A percentile compares a stretch with the other conserved stretches of the same genome.
These are phyloP conservation scores for Pterocles orientalis DNA, from an alignment of 2,113 vertebrate genomes.

Conservation along the genomic window DNA sequence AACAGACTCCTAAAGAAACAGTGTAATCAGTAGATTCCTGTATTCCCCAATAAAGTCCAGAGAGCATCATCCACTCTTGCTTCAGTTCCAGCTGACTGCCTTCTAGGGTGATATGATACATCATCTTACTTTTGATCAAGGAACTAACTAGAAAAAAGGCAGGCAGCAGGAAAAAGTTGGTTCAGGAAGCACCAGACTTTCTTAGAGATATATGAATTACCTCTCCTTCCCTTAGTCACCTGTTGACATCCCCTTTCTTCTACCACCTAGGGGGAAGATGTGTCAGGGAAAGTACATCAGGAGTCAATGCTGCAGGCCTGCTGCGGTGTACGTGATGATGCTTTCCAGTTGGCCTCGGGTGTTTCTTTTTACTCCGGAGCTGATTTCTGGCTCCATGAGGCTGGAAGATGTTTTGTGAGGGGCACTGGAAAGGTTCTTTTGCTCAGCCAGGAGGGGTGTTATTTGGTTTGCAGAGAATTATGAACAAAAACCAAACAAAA, in stretches of 20 bases:
- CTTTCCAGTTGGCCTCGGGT: conserved; percentile 17
- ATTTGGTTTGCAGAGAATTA: not conserved
- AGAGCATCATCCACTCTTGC: not conserved
- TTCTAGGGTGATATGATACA: not conserved
- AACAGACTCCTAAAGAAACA: not conserved
- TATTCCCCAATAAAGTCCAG: not conserved
- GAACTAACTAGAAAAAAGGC: not conserved
- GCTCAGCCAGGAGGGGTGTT: not conserved
- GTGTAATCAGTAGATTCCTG: not conserved
- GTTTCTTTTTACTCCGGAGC: not conserved
- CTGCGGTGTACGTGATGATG: not conserved
- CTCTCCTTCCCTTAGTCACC: conserved; percentile 45
- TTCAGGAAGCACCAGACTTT: conserved; percentile 21
- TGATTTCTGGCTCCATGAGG: conserved; percentile 9
- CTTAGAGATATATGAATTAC: not conserved
- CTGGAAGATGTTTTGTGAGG: not conserved
- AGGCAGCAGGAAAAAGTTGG: not conserved
- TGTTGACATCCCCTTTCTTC: conserved; percentile 15
- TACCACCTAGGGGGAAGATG: conserved; percentile 21
- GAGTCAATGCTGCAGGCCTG: not conserved
- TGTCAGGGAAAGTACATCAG: not conserved
- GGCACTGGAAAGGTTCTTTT: not conserved
- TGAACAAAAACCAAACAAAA: not conserved
- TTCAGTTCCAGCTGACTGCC: not conserved
- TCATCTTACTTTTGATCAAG: not conserved